These are phyloP conservation scores for Austrolebias charrua DNA, from an alignment of 2,797 vertebrate species.

Conservation along the genomic window DNA sequence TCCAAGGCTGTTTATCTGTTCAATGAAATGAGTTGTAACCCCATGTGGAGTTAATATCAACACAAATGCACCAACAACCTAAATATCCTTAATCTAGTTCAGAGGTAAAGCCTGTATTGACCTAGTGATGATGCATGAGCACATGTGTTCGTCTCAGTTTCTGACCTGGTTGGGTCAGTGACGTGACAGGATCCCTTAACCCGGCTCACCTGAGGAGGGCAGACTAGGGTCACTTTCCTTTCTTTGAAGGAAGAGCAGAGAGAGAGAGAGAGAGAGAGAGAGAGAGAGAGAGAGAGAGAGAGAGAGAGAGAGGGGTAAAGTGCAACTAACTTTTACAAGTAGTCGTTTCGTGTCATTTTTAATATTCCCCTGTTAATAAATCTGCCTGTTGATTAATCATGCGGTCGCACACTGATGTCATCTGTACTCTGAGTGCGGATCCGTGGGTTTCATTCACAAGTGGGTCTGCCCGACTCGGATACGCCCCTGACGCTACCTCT, in stretches of 20 bases:
- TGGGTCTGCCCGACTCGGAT: too few relatives aligned
- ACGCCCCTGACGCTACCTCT: too few relatives aligned
- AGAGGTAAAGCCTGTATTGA: conserved; percentile 76
- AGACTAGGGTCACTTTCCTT: conserved; percentile 78
- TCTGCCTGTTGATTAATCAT: too few relatives aligned
- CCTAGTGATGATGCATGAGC: conserved; percentile 59
- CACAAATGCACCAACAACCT: conserved; percentile 75
- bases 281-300: too few relatives aligned
- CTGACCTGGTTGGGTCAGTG: conserved; percentile 62
- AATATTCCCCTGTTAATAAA: too few relatives aligned
- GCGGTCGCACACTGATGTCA: too few relatives aligned
- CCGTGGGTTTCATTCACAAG: too few relatives aligned
- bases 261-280: conserved; percentile 21
- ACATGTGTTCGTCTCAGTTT: conserved; percentile 22
- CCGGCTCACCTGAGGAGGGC: conserved; percentile 81
- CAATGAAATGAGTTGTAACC: conserved; percentile 56
- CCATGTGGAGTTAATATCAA: conserved; percentile 72
- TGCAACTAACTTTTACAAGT: conserved; percentile 20
- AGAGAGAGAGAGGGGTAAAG: conserved; percentile 23
- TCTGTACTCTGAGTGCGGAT: too few relatives aligned
- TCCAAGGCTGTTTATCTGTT: conserved; percentile 52
- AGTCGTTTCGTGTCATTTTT: too few relatives aligned
- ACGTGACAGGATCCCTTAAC: conserved; percentile 56
- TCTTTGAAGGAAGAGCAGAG: conserved; percentile 43
- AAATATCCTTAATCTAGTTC: conserved; percentile 76